Evolutionary conservation across 2,797 vertebrate genomes (phyloP).

Genomic region (Enteromius anoplus): DNA sequence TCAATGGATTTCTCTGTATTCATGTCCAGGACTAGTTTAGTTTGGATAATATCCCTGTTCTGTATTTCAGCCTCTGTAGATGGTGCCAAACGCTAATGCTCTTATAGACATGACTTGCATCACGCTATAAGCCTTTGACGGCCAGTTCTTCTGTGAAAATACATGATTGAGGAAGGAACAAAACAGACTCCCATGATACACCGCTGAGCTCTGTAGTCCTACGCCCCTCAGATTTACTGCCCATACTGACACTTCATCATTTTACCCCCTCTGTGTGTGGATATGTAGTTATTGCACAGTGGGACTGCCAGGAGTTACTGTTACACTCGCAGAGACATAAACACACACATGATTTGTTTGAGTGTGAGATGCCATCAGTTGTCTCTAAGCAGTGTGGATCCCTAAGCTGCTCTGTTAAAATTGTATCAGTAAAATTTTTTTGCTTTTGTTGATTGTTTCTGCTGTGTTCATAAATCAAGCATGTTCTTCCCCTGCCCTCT

Average conservation of each 20-base stretch:
- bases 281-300: conserved; percentile 46
- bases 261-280: conserved; percentile 49
- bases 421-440: conserved; percentile 23
- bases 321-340: conserved; percentile 12
- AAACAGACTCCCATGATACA: conserved; percentile 41
- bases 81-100: conserved; percentile 30
- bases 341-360: conserved; percentile 19
- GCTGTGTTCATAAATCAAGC: conserved; percentile 34
- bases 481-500: conserved; percentile 15
- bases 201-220: conserved; percentile 33
- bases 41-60: conserved; percentile 19
- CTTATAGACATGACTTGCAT: conserved; percentile 34
- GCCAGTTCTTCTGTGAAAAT: conserved; percentile 28
- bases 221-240: conserved; percentile 51
- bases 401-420: not conserved
- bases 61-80: conserved; percentile 35
- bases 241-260: conserved; percentile 34
- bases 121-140: conserved; percentile 20
- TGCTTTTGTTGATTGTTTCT: conserved; percentile 33
- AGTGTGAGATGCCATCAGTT: conserved; percentile 1
- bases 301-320: conserved; percentile 36
- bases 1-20: conserved; percentile 4
- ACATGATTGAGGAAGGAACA: conserved; percentile 45
- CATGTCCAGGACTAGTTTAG: conserved; percentile 5
- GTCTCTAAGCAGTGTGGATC: not conserved